Conservation (phyloP, 2,888 invertebrate genomes). For the Leucophora obtusa region DNA sequence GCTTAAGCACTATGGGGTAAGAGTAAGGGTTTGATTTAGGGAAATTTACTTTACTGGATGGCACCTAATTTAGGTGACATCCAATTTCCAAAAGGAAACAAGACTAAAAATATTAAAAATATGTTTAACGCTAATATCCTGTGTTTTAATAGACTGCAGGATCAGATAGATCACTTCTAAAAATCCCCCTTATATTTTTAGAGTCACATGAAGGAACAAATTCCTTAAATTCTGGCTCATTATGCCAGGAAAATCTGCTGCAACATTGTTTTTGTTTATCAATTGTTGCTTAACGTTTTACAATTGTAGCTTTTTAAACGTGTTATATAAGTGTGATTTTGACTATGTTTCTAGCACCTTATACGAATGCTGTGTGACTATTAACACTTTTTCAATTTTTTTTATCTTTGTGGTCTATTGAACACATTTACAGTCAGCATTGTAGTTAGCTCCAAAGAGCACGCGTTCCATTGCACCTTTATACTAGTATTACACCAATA, state of each 20-base stretch:
- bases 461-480: constrained; percentile 32
- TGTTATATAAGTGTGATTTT: constrained; percentile 60
- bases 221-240: neutral
- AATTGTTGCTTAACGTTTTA: constrained; percentile 43
- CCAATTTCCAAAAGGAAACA: no score
- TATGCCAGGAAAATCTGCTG: constrained; percentile 23
- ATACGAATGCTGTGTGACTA: constrained; percentile 54
- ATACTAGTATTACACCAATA: constrained; percentile 33
- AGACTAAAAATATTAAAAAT: no score
- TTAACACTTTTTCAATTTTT: constrained; percentile 49
- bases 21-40: neutral
- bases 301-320: constrained; percentile 48
- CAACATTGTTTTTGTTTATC: constrained; percentile 23
- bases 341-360: constrained; percentile 55
- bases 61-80: no score
- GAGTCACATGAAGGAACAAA: no score
- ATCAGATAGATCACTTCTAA: no score
- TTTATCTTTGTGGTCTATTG: constrained; percentile 53
- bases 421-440: constrained; percentile 26
- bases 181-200: no score
- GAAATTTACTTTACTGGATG: no score
- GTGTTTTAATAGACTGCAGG: no score
- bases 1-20: neutral
- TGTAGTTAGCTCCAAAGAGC: constrained; percentile 16
- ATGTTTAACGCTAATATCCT: no score